Evolutionary conservation across 1,140 invertebrate species (phyloP).

Genomic region (Ephestia elutella): DNA sequence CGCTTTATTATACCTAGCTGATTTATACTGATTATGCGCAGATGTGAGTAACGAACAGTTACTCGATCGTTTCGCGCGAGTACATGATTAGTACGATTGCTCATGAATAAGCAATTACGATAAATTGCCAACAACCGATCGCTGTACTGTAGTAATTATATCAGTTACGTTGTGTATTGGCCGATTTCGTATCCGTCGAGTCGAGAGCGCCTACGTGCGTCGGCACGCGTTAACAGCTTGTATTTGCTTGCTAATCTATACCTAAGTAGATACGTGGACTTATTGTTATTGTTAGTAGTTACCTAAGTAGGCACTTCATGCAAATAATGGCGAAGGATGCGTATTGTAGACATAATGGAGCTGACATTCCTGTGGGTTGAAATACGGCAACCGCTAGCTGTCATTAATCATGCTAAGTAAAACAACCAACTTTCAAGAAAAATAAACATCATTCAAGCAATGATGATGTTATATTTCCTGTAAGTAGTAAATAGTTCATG

Average conservation of each 20-base stretch:
- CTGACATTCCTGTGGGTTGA: no score
- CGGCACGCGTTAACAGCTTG: constrained; percentile 42
- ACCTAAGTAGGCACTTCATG: no score
- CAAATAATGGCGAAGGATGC: no score
- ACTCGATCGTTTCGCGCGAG: constrained; percentile 3
- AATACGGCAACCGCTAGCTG: no score
- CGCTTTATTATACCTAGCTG: background rate
- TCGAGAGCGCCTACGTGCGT: constrained; percentile 54
- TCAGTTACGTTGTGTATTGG: background rate
- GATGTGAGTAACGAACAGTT: constrained; percentile 3
- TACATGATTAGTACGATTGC: background rate
- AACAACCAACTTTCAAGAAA: no score
- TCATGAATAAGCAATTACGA: constrained; percentile 14
- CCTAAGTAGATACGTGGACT: no score
- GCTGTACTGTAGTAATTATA: constrained; percentile 7
- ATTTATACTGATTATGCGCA: constrained; percentile 6
- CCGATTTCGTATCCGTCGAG: constrained; percentile 7
- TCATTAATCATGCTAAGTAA: no score
- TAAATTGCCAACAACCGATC: constrained; percentile 6
- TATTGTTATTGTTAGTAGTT: no score
- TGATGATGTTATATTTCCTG: no score
- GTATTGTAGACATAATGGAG: no score
- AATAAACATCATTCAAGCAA: no score
- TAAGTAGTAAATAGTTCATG: no score
- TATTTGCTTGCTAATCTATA: background rate